A percentile compares a stretch with the other conserved stretches of the same genome.
Evolutionary conservation across 2,888 invertebrate genomes (phyloP).

Genomic region (Papilio protenor): DNA sequence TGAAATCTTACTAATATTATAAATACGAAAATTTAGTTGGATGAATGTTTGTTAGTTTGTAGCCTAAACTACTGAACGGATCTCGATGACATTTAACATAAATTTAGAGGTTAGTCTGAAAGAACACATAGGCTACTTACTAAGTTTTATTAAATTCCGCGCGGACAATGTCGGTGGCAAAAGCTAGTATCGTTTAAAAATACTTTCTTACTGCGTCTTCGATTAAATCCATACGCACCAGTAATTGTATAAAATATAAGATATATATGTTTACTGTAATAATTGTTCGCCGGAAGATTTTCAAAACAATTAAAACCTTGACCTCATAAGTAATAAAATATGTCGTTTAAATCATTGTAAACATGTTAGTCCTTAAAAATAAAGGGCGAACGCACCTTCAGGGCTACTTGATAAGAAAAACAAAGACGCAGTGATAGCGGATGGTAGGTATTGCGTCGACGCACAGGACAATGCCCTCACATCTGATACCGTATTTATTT

Average conservation of each 20-base stretch:
- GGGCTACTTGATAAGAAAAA: constrained; percentile 63
- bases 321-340: constrained; percentile 46
- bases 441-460: constrained; percentile 43
- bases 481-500: constrained; percentile 42
- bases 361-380: constrained; percentile 65
- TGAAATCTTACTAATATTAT: too few species aligned
- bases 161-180: too few species aligned
- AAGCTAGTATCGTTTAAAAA: neutral
- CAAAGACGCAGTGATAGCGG: constrained; percentile 54
- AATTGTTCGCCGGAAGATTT: constrained; percentile 56
- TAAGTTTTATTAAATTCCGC: too few species aligned
- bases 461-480: constrained; percentile 32
- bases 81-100: too few species aligned
- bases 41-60: too few species aligned
- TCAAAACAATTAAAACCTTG: constrained; percentile 17
- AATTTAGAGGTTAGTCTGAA: too few species aligned
- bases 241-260: neutral
- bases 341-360: constrained; percentile 46
- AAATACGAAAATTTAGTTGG: too few species aligned
- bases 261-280: neutral
- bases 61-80: too few species aligned
- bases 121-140: too few species aligned
- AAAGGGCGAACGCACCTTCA: constrained; percentile 74
- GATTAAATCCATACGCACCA: neutral
- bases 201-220: constrained; percentile 27